phyloP scores from a whole-genome alignment of 2,888 invertebrate species.

The Marronus borbonicus region DNA sequence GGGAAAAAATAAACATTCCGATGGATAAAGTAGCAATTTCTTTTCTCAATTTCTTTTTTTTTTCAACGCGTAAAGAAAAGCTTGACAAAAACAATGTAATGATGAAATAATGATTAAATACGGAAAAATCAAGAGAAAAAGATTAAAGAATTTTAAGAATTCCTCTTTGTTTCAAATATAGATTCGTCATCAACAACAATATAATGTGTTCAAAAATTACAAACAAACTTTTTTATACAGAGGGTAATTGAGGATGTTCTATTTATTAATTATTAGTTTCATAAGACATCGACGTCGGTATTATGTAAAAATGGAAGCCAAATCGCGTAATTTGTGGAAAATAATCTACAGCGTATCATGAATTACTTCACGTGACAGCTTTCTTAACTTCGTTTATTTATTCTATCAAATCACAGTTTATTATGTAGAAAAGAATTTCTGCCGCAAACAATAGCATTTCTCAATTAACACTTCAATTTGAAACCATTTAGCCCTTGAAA shows the following conservation, averaged over 20 bases:
- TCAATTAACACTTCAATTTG: too few relatives aligned
- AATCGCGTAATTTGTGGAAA: slow-evolving; percentile 53
- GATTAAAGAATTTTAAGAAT: too few relatives aligned
- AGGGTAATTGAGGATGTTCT: slow-evolving; percentile 56
- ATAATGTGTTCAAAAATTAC: slow-evolving; percentile 59
- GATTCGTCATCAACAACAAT: slow-evolving; percentile 64
- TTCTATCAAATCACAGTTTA: slow-evolving; percentile 44
- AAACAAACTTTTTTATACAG: slow-evolving; percentile 51
- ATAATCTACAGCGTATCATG: slow-evolving; percentile 37
- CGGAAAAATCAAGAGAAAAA: background rate
- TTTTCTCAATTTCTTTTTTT: too few relatives aligned
- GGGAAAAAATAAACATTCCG: background rate
- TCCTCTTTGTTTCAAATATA: background rate
- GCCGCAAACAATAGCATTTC: too few relatives aligned
- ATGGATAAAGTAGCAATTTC: too few relatives aligned
- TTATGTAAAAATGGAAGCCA: slow-evolving; percentile 65
- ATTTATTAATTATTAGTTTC: slow-evolving; percentile 48
- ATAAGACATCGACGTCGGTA: slow-evolving; percentile 51
- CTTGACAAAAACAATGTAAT: slow-evolving; percentile 7
- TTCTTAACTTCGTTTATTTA: slow-evolving; percentile 6
- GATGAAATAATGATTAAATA: slow-evolving; percentile 2
- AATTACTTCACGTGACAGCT: background rate
- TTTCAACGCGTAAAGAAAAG: background rate
- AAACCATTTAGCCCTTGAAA: too few relatives aligned
- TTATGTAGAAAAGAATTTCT: slow-evolving; percentile 9